Base-by-base conservation (phyloP, 2,113 vertebrate genomes). In the Megaceryle maxima region DNA sequence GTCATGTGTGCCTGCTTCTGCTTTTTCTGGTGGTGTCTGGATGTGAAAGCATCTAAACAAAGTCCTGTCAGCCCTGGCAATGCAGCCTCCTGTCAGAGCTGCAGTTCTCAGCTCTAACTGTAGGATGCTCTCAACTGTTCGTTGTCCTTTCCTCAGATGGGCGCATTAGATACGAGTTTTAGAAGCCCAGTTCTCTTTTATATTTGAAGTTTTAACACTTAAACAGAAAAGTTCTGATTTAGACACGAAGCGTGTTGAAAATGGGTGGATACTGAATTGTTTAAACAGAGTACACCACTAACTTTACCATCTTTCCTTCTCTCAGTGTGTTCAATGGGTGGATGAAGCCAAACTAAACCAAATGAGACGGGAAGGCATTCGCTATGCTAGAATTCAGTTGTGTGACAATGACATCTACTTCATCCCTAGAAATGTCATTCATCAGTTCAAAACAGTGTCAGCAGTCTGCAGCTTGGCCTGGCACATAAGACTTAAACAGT, bases 321-420 rank as follows among this genome's bases (percentile, higher is more conserved):
- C 81, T 55, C 97, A 99, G 99, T 99, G 99, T 97, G 99, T 99
- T 89, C 99, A 99, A 90, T 99, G 99, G 99, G 99, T 99, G 95
- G 99, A 99, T 73, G 99, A 99, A 94, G 99, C 99, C 69, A 99
- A 99, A 97, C 98, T 99, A 92, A 99, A 99, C 98, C 99, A 99
- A 98, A 98, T 99, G 97, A 98, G 99, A 91, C 98, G 99, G 88
- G 99, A 99, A 97, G 99, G 99, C 72, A 99, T 99, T 97, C 99
- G 99, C 92, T 99, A 99, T 66, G 98, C 99, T 59, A 98, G 98
- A 10, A 98, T 99, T 88, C 99, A 99, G 97, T 98, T 99, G 73
- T 99, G 99, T 59, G 98, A 99, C 96, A 99, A 99, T 91, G 99
- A 99, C 97, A 98, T 99, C 95, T 99, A 99, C 98, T 99, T 99